Base-by-base conservation (phyloP, 2,797 vertebrate species). In the Trachops cirrhosus region DNA sequence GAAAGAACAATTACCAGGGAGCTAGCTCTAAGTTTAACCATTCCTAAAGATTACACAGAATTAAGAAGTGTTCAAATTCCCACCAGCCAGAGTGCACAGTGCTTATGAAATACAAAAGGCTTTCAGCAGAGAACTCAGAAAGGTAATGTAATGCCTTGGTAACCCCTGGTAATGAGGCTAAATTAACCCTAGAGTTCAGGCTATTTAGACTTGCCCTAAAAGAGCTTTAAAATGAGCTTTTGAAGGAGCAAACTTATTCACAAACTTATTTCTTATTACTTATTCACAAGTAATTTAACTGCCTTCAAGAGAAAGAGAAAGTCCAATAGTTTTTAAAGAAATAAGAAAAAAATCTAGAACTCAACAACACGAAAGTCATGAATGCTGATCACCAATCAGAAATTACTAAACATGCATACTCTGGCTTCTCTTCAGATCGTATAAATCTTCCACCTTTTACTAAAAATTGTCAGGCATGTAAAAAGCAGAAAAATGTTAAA, bases 401-500 rank as follows among this genome's bases (percentile, higher is more conserved):
- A 90, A 84, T 48, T 52, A 87, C 9, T 73, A 83, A 16, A 84
- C 32, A 87, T 10, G 12, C 26, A 75, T 26, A 11, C 24, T 59
- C 24, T 29, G 22, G 24, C 29, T 59, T 59, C 57, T 59, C 57
- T 59, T 29, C 57, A 29, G 57, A 59, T 59, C 10, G 2, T 59
- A 59, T 59, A 59, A 59, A 29, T 59, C 57, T 59, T 59, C 24
- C 6, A 1, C 24, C 57, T 59, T 59, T 29, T 59, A 59, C 57
- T 29, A 75, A 71, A 88, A 90, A 84, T 41, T 52, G 74, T 5
- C 67, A 73, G 26, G 74, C 34, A 84, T 10, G 12, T 26, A 80
- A 85, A 84, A 87, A 75, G n/a, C 44, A 87, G 18, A n/a, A 94
- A 79, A 84, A 93, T 32, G 34, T 39, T 86, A 80, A 87, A 86